These are phyloP conservation scores for Poecile atricapillus DNA, from an alignment of 2,113 vertebrate genomes.

Conservation along the genomic window DNA sequence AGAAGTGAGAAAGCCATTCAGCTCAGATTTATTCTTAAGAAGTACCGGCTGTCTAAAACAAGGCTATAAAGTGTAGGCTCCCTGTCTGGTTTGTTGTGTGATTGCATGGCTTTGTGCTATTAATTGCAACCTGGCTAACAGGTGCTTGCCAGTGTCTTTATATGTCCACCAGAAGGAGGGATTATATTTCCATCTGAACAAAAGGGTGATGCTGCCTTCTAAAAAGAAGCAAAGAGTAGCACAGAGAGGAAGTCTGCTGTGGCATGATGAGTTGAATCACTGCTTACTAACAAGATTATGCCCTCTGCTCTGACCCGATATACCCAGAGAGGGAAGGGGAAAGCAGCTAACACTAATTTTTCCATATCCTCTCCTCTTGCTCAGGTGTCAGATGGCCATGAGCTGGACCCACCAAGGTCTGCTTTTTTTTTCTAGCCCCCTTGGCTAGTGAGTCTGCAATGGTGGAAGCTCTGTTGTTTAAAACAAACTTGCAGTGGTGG, in stretches of 20 bases:
- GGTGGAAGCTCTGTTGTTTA: background rate
- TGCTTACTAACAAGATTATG: background rate
- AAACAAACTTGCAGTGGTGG: background rate
- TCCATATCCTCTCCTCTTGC: background rate
- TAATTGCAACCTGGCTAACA: slow-evolving; percentile 69
- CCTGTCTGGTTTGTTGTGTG: slow-evolving; percentile 50
- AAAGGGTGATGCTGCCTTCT: background rate
- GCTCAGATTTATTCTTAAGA: slow-evolving; percentile 57
- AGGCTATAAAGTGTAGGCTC: slow-evolving; percentile 58
- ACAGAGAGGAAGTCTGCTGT: background rate
- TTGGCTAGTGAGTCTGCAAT: background rate
- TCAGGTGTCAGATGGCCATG: background rate
- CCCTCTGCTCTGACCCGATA: background rate
- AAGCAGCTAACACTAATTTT: background rate
- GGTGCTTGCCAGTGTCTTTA: slow-evolving; percentile 60
- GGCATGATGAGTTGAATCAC: background rate
- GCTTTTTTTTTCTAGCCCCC: background rate
- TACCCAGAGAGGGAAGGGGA: background rate
- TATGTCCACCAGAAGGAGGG: slow-evolving; percentile 22
- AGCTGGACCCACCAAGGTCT: background rate
- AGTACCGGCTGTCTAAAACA: slow-evolving; percentile 49
- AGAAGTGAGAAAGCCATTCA: slow-evolving; percentile 54
- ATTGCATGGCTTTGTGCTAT: slow-evolving; percentile 38
- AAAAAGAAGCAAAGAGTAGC: background rate
- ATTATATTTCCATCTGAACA: slow-evolving; percentile 44